phyloP scores from a whole-genome alignment of 2,888 invertebrate species.

The Drosophila nr. perissopoda region DNA sequence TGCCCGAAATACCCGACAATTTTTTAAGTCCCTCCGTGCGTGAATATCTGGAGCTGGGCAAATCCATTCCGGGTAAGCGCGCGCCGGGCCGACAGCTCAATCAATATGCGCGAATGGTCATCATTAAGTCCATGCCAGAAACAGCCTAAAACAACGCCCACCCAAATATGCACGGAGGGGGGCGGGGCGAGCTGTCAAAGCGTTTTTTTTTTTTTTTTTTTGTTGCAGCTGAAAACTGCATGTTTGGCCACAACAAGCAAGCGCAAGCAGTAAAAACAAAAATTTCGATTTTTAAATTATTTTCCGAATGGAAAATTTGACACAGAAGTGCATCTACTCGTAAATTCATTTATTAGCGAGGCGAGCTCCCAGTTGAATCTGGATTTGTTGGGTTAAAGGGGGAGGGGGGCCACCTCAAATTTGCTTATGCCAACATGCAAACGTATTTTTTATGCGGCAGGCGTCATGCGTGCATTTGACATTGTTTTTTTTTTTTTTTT shows the following conservation, averaged over 20 bases:
- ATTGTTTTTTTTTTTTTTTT: constrained; percentile 14
- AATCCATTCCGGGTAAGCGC: constrained; percentile 92
- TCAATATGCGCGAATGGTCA: constrained; percentile 44
- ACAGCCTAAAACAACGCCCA: constrained; percentile 4
- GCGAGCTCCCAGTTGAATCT: constrained; percentile 5
- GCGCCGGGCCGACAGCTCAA: constrained; percentile 41
- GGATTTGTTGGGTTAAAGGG: constrained; percentile 1
- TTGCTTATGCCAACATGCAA: constrained; percentile 68
- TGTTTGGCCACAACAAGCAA: constrained; percentile 3
- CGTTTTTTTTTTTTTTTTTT: constrained; percentile 3
- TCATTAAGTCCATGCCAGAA: constrained; percentile 32
- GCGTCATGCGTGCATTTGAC: constrained; percentile 47
- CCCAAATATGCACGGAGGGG: neutral
- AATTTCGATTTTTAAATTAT: constrained; percentile 63
- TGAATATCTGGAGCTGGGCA: constrained; percentile 94
- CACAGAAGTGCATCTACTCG: constrained; percentile 75
- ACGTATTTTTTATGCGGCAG: constrained; percentile 18
- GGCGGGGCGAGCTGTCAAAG: constrained; percentile 12
- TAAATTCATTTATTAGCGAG: constrained; percentile 83
- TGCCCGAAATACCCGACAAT: constrained; percentile 88
- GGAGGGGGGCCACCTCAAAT: constrained; percentile 38
- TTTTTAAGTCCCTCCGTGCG: constrained; percentile 94
- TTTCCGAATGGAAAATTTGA: constrained; percentile 63
- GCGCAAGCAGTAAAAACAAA: constrained; percentile 1
- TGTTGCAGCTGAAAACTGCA: constrained; percentile 27